These are phyloP conservation scores for Danionella dracula DNA, from an alignment of 2,797 vertebrate genomes.

Conservation along the genomic window DNA sequence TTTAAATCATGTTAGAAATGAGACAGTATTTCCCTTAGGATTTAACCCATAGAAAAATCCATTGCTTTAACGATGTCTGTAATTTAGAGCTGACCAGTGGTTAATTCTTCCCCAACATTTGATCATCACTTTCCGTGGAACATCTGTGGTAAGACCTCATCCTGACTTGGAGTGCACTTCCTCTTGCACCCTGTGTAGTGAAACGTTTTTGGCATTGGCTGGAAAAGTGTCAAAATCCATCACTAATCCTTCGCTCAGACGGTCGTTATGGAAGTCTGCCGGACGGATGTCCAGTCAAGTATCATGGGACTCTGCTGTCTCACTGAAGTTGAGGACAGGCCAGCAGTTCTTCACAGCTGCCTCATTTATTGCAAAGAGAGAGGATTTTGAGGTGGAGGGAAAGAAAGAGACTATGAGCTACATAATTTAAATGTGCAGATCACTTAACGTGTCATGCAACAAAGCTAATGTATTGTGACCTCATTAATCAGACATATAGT, in stretches of 20 bases:
- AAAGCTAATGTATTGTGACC: slow-evolving; percentile 29
- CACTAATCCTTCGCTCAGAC: slow-evolving; percentile 59
- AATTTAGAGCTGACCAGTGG: slow-evolving; percentile 33
- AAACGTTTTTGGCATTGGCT: slow-evolving; percentile 64
- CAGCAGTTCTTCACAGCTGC: slow-evolving; percentile 65
- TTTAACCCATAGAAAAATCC: neutral
- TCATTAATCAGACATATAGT: slow-evolving; percentile 18
- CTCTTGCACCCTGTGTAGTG: slow-evolving; percentile 49
- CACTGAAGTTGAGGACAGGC: slow-evolving; percentile 37
- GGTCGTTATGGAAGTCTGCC: slow-evolving; percentile 40
- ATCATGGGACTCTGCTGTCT: slow-evolving; percentile 40
- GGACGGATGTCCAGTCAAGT: slow-evolving; percentile 31
- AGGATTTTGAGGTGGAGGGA: slow-evolving; percentile 5
- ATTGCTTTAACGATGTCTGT: slow-evolving; percentile 10
- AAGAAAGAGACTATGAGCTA: slow-evolving; percentile 43
- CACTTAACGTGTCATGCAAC: slow-evolving; percentile 16
- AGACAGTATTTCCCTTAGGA: neutral
- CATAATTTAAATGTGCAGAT: slow-evolving; percentile 3
- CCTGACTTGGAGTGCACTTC: slow-evolving; percentile 9
- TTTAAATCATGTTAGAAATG: too few relatives aligned
- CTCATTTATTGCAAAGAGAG: slow-evolving; percentile 67
- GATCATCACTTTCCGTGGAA: slow-evolving; percentile 41
- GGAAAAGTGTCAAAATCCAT: slow-evolving; percentile 71
- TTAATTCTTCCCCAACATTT: slow-evolving; percentile 38
- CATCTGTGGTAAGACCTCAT: slow-evolving; percentile 35